Conservation (phyloP, 2,113 vertebrate genomes). For the Pipa parva region DNA sequence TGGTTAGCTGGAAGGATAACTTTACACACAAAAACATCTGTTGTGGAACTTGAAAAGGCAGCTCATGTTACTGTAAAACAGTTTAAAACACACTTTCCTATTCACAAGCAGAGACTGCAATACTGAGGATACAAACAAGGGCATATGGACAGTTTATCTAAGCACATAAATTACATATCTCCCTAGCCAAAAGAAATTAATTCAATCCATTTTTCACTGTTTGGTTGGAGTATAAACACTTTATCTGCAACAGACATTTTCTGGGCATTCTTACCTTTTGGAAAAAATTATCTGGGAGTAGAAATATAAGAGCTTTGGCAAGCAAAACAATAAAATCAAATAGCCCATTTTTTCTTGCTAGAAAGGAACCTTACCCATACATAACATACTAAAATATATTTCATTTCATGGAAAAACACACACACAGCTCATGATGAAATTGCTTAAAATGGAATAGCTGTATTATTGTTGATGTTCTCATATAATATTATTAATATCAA, state of each 20-base stretch:
- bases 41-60: neutral
- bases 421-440: neutral
- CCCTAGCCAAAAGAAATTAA: conserved; percentile 38
- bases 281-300: conserved; percentile 35
- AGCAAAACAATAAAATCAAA: conserved; percentile 13
- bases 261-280: conserved; percentile 33
- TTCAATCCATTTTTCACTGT: conserved; percentile 40
- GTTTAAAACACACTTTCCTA: conserved; percentile 18
- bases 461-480: too few species aligned
- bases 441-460: too few species aligned
- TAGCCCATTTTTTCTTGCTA: conserved; percentile 36
- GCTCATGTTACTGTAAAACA: conserved; percentile 17
- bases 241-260: conserved; percentile 38
- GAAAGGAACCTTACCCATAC: conserved; percentile 25
- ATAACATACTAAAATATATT: conserved; percentile 17
- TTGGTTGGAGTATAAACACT: conserved; percentile 39
- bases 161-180: conserved; percentile 34
- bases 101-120: conserved; percentile 14
- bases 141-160: conserved; percentile 36
- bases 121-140: conserved; percentile 17
- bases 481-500: too few species aligned
- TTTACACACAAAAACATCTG: conserved; percentile 9
- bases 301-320: conserved; percentile 33
- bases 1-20: neutral
- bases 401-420: conserved; percentile 5